Base-by-base conservation (phyloP, 2,113 vertebrate genomes). In the Pelecanoides urinatrix region DNA sequence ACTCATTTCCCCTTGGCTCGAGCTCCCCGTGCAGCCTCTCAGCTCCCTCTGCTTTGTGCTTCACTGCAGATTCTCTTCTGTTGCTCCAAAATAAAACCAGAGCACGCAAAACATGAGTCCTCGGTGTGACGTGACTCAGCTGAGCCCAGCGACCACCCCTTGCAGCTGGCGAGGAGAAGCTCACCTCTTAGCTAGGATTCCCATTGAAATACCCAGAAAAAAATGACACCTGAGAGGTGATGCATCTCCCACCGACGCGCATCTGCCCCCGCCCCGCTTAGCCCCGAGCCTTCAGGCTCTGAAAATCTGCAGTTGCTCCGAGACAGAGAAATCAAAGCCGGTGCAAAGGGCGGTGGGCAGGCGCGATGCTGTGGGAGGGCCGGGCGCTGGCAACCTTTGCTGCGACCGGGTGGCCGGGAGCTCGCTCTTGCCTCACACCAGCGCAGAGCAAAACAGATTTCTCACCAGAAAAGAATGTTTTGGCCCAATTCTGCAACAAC, bases 401-500 rank as follows among this genome's bases (percentile, higher is more conserved):
- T 29, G 65, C 18, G 2, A 71, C 6, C 4, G 71, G 82, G 73
- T 21, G 34, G 82, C 40, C 27, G 0, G 52, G 42, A 92, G 66
- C 23, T 67, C 12, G 16, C 23, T 56, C 61, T 82, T 78, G 53
- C 81, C 67, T 92, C 82, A 92, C 40, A 3, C 15, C 72, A 25
- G 45, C 1, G 2, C 17, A 3, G 83, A 94, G 22, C 78, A 92
- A 97, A 97, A 96, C 96, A 96, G 10, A 38, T 44, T 20, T 55
- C 88, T 97, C 95, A 97, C 38, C 68, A 62, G 81, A 86, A 90
- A 95, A 92, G 95, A 96, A 97, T 97, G 94, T 86, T 94, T 90
- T 76, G 94, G 92, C 88, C 75, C 45, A 29, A 29, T 76, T 49
- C 50, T 68, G 49, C 78, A 86, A 5, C 34, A 90, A 22, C 23